Conservation (phyloP, 2,888 invertebrate genomes). For the Horisme vitalbata region DNA sequence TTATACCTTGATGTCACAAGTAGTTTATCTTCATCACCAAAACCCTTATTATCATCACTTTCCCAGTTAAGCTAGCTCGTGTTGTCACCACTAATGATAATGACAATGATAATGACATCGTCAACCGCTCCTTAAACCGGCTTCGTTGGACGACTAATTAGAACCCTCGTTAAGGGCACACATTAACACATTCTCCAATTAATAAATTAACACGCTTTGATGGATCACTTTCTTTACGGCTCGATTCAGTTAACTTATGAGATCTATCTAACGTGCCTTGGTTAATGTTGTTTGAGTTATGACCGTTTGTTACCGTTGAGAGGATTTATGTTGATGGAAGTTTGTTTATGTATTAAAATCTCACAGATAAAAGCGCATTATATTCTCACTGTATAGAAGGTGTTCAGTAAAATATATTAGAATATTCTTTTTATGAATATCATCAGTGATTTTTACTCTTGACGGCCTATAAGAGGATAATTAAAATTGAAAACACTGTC, state of each 20-base stretch:
- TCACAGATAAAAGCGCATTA: no score
- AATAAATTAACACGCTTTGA: conserved; percentile 30
- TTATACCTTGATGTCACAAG: no score
- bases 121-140: conserved; percentile 20
- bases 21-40: conserved; percentile 13
- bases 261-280: conserved; percentile 20
- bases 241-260: conserved; percentile 33
- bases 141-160: conserved; percentile 19
- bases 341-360: no score
- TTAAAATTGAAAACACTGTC: no score
- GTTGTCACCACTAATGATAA: conserved; percentile 21
- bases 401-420: no score
- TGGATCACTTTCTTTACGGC: conserved; percentile 30
- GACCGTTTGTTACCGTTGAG: conserved; percentile 7
- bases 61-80: conserved; percentile 5
- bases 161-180: conserved; percentile 20
- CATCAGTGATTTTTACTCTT: no score
- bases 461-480: no score
- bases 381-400: no score
- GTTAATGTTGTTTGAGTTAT: conserved; percentile 15
- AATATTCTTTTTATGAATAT: no score
- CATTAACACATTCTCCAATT: conserved; percentile 28
- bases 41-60: conserved; percentile 8
- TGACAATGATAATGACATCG: conserved; percentile 16
- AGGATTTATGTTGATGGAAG: background rate